A percentile compares a stretch with the other conserved stretches of the same genome.
Evolutionary conservation across 2,888 invertebrate genomes (phyloP).

Genomic region (Stenolophus ochropezus): DNA sequence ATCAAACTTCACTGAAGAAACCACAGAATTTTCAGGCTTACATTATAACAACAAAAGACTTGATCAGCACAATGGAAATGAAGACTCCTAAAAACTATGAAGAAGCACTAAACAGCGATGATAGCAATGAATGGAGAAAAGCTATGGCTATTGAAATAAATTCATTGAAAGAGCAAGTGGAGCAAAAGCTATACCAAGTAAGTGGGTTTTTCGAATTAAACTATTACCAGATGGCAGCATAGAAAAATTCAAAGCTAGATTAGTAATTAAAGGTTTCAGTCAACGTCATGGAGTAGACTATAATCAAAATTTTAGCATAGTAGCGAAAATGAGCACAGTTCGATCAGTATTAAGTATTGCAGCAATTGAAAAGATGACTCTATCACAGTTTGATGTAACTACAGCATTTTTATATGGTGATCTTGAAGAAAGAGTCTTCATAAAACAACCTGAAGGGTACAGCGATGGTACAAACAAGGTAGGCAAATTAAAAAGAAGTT

Average conservation of each 20-base stretch:
- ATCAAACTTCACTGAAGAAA: too few relatives aligned
- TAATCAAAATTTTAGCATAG: slow-evolving; percentile 66
- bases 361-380: slow-evolving; percentile 64
- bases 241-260: slow-evolving; percentile 66
- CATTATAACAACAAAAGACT: too few relatives aligned
- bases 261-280: slow-evolving; percentile 66
- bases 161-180: slow-evolving; percentile 66
- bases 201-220: slow-evolving; percentile 66
- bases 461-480: slow-evolving; percentile 64
- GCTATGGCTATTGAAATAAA: slow-evolving; percentile 66
- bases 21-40: too few relatives aligned
- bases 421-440: slow-evolving; percentile 65
- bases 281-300: slow-evolving; percentile 65
- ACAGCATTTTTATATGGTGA: slow-evolving; percentile 65
- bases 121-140: slow-evolving; percentile 62
- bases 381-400: slow-evolving; percentile 63
- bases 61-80: too few relatives aligned
- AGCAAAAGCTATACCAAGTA: slow-evolving; percentile 64
- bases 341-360: slow-evolving; percentile 64
- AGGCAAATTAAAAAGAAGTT: slow-evolving; percentile 65
- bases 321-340: slow-evolving; percentile 64
- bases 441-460: slow-evolving; percentile 67
- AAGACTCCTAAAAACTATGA: not conserved
- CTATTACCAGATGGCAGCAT: slow-evolving; percentile 65
- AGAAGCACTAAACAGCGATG: slow-evolving; percentile 53